Evolutionary conservation across 2,888 invertebrate genomes (phyloP).

Genomic region (Hecatera dysodea): DNA sequence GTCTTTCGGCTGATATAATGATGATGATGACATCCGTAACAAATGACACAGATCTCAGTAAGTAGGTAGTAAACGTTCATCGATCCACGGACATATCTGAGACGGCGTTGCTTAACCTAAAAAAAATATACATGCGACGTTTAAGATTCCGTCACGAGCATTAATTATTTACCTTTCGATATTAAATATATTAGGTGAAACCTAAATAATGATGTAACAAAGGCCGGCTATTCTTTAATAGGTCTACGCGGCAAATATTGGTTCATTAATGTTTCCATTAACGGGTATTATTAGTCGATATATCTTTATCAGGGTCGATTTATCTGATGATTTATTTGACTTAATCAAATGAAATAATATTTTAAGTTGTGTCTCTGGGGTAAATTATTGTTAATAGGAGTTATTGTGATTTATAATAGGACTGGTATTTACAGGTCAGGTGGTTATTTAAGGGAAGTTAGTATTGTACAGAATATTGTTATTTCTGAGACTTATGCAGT

Average conservation of each 20-base stretch:
- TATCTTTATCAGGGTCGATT: constrained; percentile 59
- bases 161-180: neutral
- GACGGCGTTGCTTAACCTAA: neutral
- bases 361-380: constrained; percentile 30
- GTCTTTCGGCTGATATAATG: too few relatives aligned
- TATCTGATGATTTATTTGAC: constrained; percentile 58
- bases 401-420: constrained; percentile 28
- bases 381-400: constrained; percentile 28
- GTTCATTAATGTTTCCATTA: constrained; percentile 49
- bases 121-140: neutral
- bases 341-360: constrained; percentile 53
- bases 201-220: constrained; percentile 27
- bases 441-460: constrained; percentile 1
- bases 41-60: too few relatives aligned
- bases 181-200: constrained; percentile 4
- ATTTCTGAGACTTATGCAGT: neutral
- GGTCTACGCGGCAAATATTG: constrained; percentile 37
- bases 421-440: neutral
- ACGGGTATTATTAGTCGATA: constrained; percentile 51
- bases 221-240: constrained; percentile 26
- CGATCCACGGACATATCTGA: neutral
- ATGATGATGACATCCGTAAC: too few relatives aligned
- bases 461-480: neutral
- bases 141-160: neutral
- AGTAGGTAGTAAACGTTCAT: too few relatives aligned